Base-by-base conservation (phyloP, 2,797 vertebrate genomes). In the Sebastes iracundus region DNA sequence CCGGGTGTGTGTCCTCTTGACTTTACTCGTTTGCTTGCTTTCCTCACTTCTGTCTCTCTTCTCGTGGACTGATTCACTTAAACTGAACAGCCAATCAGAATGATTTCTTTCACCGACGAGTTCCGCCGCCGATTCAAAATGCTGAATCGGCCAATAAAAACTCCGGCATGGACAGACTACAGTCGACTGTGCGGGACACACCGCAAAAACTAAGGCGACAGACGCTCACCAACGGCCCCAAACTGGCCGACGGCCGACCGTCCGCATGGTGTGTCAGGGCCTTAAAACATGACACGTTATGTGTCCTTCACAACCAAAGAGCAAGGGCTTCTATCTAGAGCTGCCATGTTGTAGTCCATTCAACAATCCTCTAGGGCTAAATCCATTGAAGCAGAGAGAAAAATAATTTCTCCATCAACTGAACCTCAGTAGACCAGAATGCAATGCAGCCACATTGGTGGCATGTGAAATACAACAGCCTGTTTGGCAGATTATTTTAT, bases 181-280 rank as follows among this genome's bases (percentile, higher is more conserved):
- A 38, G 35, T 2, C 35, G 35, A 38, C 12, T 0, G 35, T 38
- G 35, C 38, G 38, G 38, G 38, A 42, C 38, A 42, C 38, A 42
- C 38, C 6, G 14, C 38, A 42, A 42, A 42, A 38, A 38, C 13
- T 1, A 1, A 46, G 16, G 42, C 0, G 42, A 46, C 42, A 46
- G 0, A 46, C 38, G 0, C 38, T 16, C 0, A 42, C 38, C 38
- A 16, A 42, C 0, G 14, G 42, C 42, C 16, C 1, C 42, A 46
- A 46, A 46, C 1, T 18, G 42, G 16, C 42, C 6, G 0, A 0
- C 0, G 38, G 0, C 38, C 42, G 7, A 46, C 42, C 42, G 0
- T 46, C 16, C 3, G 16, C 16, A 2, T 46, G 42, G 42, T 46
- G 42, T 46, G 16, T 46, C 42, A 46, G 16, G 42, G 42, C 42